These are phyloP conservation scores for Metopolophium dirhodum DNA, from an alignment of 1,140 invertebrate genomes.

Conservation along the genomic window DNA sequence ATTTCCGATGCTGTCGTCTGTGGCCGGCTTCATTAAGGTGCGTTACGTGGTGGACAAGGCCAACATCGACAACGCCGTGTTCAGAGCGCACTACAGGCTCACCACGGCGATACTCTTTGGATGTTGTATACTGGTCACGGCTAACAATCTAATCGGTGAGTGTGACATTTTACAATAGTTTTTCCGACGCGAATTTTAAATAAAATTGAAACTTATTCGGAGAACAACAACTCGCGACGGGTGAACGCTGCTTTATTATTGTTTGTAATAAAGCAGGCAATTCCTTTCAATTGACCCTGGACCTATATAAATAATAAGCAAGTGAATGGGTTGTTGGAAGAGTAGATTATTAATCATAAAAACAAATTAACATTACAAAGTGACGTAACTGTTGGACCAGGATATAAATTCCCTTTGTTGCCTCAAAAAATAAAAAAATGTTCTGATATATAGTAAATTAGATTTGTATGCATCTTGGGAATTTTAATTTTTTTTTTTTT, in stretches of 20 bases:
- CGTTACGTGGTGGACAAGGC: constrained; percentile 85
- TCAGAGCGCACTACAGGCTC: constrained; percentile 87
- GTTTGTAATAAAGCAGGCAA: constrained; percentile 51
- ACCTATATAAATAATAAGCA: constrained; percentile 51
- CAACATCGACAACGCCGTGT: constrained; percentile 87
- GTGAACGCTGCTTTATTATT: constrained; percentile 55
- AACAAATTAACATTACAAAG: constrained; percentile 22
- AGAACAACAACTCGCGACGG: background rate
- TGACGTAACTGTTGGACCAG: background rate
- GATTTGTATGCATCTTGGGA: background rate
- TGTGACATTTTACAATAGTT: constrained; percentile 57
- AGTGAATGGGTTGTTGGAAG: background rate
- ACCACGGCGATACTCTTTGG: constrained; percentile 86
- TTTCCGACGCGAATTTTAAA: background rate
- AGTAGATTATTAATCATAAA: constrained; percentile 43
- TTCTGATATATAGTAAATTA: background rate
- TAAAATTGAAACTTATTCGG: background rate
- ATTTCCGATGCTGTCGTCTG: constrained; percentile 80
- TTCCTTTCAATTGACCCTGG: constrained; percentile 57
- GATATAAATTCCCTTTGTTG: background rate
- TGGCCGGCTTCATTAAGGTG: constrained; percentile 86
- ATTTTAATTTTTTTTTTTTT: background rate
- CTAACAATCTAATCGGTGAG: constrained; percentile 86
- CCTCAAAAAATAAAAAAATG: background rate
- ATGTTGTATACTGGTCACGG: constrained; percentile 86